A percentile compares a stretch with the other conserved stretches of the same genome.
phyloP scores from a whole-genome alignment of 2,888 invertebrate species.

The Mesopsocus fuscifrons region DNA sequence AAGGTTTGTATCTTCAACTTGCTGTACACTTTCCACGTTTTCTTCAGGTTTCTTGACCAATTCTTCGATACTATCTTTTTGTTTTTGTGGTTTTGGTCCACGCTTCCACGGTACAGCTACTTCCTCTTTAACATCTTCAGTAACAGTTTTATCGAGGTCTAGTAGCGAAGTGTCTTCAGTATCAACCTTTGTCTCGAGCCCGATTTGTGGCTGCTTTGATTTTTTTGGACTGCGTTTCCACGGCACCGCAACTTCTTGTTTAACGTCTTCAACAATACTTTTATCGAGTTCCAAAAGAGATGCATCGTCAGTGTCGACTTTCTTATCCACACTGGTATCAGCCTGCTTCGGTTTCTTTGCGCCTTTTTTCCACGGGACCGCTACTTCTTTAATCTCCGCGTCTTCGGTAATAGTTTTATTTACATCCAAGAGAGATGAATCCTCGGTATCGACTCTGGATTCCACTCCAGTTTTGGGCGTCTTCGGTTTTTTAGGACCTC shows the following conservation, averaged over 20 bases:
- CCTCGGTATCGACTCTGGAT: conserved; percentile 17
- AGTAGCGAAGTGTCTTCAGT: conserved; percentile 12
- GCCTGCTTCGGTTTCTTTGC: conserved; percentile 9
- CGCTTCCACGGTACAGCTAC: conserved; percentile 17
- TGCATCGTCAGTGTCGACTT: background rate
- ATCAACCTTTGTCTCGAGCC: conserved; percentile 9
- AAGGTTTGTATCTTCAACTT: conserved; percentile 17
- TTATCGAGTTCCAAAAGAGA: background rate
- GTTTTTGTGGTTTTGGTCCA: conserved; percentile 24
- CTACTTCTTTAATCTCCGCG: conserved; percentile 11
- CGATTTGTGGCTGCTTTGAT: conserved; percentile 17
- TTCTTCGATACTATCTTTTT: no score
- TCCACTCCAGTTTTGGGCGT: conserved; percentile 17
- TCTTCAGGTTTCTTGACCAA: conserved; percentile 17
- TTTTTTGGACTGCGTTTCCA: conserved; percentile 16
- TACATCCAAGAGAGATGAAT: conserved; percentile 17
- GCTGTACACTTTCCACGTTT: conserved; percentile 14
- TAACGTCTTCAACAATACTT: background rate
- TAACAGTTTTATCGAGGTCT: conserved; percentile 6
- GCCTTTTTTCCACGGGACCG: conserved; percentile 14
- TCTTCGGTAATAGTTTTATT: conserved; percentile 12
- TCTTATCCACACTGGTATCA: background rate
- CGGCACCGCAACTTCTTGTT: background rate
- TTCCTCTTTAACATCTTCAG: conserved; percentile 13
- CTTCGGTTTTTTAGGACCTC: conserved; percentile 16